These are phyloP conservation scores for Macrotis lagotis DNA, from an alignment of 2,113 vertebrate species.

Conservation along the genomic window DNA sequence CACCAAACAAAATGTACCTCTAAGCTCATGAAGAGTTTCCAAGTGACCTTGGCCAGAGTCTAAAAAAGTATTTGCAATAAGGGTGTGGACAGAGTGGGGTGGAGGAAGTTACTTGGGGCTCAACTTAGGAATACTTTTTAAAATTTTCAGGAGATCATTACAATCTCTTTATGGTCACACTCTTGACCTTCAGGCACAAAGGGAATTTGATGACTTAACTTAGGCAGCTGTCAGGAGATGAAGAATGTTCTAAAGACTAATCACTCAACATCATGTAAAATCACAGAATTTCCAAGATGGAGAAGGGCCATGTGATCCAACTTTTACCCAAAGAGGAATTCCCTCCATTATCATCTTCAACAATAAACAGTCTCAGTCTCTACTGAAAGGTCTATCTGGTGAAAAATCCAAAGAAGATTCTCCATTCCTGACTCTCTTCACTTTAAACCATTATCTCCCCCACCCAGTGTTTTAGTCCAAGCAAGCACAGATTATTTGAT, in stretches of 20 bases:
- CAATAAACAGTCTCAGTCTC: not conserved
- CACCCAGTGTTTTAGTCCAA: not conserved
- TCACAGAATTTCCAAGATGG: not conserved
- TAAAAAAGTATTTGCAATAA: not conserved
- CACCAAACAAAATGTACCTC: not conserved
- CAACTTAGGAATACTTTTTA: not conserved
- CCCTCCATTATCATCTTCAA: not conserved
- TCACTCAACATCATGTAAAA: not conserved
- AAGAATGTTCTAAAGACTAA: not conserved
- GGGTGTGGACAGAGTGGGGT: no score
- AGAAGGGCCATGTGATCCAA: not conserved
- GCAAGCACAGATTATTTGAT: not conserved
- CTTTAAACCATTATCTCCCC: not conserved
- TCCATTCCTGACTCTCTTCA: not conserved
- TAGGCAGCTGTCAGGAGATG: not conserved
- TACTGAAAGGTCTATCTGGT: not conserved
- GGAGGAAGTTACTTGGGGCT: not conserved
- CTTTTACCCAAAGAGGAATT: not conserved
- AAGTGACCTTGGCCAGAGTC: not conserved
- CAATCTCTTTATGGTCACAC: not conserved
- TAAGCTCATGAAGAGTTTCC: not conserved
- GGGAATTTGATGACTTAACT: not conserved
- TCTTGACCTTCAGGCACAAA: conserved; percentile 1
- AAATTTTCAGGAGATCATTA: not conserved
- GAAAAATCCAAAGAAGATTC: not conserved